These are phyloP conservation scores for Porites australiensis DNA, from an alignment of 64 coral and sea anemone genomes.

Conservation along the genomic window DNA sequence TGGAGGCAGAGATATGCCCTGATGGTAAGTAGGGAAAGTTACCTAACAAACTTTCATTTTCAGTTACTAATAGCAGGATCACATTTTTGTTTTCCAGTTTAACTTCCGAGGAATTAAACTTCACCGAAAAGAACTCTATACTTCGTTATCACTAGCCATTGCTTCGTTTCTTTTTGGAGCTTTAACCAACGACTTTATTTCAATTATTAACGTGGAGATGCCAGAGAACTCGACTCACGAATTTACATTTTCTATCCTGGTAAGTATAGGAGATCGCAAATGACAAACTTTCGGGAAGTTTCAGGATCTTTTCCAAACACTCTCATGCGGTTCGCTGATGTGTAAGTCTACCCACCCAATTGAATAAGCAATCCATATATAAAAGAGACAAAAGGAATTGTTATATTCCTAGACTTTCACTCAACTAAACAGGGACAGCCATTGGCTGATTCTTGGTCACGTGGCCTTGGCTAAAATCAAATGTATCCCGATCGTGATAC, in stretches of 20 bases:
- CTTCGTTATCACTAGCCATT: conserved; percentile 72
- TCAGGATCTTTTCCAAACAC: no score
- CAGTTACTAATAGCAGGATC: background rate
- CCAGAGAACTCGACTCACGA: conserved; percentile 88
- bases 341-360: no score
- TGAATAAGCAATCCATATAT: no score
- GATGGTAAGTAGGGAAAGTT: background rate
- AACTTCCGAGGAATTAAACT: conserved; percentile 89
- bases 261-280: conserved; percentile 36
- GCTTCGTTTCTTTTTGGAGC: conserved; percentile 74
- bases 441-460: no score
- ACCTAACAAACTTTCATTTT: no score
- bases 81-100: conserved; percentile 71
- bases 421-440: no score
- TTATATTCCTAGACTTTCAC: no score
- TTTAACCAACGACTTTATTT: conserved; percentile 89
- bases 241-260: conserved; percentile 85
- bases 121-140: conserved; percentile 85
- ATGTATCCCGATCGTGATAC: no score
- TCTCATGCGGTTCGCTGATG: no score
- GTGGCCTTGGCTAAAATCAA: no score
- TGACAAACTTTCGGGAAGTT: no score
- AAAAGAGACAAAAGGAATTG: no score
- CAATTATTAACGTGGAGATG: conserved; percentile 80
- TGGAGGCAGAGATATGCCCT: conserved; percentile 9